These are phyloP conservation scores for Bubo scandiacus DNA, from an alignment of 2,113 vertebrate genomes.

Conservation along the genomic window DNA sequence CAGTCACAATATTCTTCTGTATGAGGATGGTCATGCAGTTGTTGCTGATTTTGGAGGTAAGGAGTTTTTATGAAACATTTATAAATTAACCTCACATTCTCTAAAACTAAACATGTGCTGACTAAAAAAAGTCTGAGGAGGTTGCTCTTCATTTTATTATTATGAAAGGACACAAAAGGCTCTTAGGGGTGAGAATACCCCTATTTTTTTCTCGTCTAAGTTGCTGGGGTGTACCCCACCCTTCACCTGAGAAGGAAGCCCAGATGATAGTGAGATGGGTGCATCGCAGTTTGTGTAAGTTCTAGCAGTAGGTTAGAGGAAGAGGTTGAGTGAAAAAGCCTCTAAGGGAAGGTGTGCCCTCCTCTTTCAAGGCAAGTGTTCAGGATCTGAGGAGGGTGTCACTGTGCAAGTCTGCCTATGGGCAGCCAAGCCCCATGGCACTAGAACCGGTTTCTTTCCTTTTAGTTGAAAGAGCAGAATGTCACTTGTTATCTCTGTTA, in stretches of 20 bases:
- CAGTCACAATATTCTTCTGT: constrained; percentile 95
- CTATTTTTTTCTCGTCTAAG: neutral
- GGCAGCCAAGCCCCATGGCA: neutral
- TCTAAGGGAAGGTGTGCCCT: neutral
- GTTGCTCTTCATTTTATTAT: neutral
- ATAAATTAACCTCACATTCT: neutral
- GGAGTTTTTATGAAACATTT: neutral
- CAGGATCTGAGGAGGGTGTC: neutral
- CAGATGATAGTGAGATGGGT: neutral
- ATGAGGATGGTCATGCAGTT: constrained; percentile 93
- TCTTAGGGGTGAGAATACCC: neutral
- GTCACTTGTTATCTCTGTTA: neutral
- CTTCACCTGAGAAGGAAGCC: neutral
- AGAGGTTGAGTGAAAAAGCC: neutral
- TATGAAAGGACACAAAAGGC: neutral
- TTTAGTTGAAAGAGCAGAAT: neutral
- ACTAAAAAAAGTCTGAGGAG: neutral
- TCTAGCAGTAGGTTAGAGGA: neutral
- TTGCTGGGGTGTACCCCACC: neutral
- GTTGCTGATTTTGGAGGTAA: constrained; percentile 96
- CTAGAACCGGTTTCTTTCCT: neutral
- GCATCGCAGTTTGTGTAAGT: no score
- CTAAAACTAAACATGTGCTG: neutral
- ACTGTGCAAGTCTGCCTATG: neutral
- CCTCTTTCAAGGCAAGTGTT: neutral